These are phyloP conservation scores for Geotrypetes seraphini DNA, from an alignment of 2,797 vertebrate species.

Conservation along the genomic window DNA sequence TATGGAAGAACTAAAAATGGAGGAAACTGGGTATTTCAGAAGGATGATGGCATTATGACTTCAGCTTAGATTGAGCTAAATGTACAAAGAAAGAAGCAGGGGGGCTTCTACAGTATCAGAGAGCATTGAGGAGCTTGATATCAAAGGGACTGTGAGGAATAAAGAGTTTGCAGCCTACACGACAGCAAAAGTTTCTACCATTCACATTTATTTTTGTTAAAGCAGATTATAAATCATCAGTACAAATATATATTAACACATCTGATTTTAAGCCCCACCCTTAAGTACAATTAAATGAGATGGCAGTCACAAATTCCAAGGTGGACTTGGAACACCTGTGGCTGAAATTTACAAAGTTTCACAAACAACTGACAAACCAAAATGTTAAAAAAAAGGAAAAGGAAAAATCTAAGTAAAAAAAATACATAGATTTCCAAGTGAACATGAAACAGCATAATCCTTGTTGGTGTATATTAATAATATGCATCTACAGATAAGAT, in stretches of 20 bases:
- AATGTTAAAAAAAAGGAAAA: slow-evolving; percentile 11
- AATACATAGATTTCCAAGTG: too few relatives aligned
- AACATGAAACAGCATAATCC: too few relatives aligned
- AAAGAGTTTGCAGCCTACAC: slow-evolving; percentile 16
- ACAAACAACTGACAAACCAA: slow-evolving; percentile 21
- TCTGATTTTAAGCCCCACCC: slow-evolving; percentile 70
- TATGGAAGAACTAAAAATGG: too few relatives aligned
- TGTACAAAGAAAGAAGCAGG: too few relatives aligned
- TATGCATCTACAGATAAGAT: slow-evolving; percentile 38
- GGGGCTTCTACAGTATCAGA: too few relatives aligned
- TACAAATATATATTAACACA: slow-evolving; percentile 71
- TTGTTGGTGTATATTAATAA: too few relatives aligned
- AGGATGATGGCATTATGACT: too few relatives aligned
- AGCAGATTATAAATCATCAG: slow-evolving; percentile 72
- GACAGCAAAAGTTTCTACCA: slow-evolving; percentile 50
- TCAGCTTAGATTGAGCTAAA: too few relatives aligned
- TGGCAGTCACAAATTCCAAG: slow-evolving; percentile 41
- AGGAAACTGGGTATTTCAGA: too few relatives aligned
- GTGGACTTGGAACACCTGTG: slow-evolving; percentile 41
- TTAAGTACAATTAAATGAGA: slow-evolving; percentile 59
- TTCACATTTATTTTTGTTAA: slow-evolving; percentile 76
- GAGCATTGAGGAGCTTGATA: too few relatives aligned
- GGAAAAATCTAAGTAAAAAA: slow-evolving; percentile 23
- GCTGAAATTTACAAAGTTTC: slow-evolving; percentile 35
- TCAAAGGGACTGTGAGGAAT: too few relatives aligned